Conservation (phyloP, 1,140 invertebrate genomes). For the Periplaneta americana region DNA sequence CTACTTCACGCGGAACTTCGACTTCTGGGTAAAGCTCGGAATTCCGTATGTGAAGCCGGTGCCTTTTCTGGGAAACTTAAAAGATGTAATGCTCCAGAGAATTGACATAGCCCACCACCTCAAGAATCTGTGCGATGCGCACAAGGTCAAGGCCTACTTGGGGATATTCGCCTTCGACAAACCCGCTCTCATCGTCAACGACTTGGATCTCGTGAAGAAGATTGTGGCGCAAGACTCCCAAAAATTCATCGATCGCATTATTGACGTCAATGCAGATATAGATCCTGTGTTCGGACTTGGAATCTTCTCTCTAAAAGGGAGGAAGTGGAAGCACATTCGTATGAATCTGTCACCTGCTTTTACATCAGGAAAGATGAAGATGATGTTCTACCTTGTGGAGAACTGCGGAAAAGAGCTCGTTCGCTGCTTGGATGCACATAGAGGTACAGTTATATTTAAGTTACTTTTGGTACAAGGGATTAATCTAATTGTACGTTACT, state of each 20-base stretch:
- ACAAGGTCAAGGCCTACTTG: slow-evolving; percentile 13
- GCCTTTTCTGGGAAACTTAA: slow-evolving; percentile 22
- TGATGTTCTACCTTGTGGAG: slow-evolving; percentile 45
- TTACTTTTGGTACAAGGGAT: too few species aligned
- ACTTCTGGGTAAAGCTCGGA: slow-evolving; percentile 18
- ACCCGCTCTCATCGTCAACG: not conserved
- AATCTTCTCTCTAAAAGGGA: slow-evolving; percentile 43
- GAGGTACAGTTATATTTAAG: too few species aligned
- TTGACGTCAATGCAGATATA: slow-evolving; percentile 38
- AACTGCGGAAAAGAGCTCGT: slow-evolving; percentile 29
- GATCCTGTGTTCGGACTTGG: slow-evolving; percentile 40
- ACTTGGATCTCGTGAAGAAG: slow-evolving; percentile 40
- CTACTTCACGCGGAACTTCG: not conserved
- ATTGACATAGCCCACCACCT: too few species aligned
- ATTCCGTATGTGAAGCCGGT: slow-evolving; percentile 15
- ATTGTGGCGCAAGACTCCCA: slow-evolving; percentile 51
- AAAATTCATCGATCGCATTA: slow-evolving; percentile 44
- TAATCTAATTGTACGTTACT: too few species aligned
- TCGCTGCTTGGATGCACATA: slow-evolving; percentile 31
- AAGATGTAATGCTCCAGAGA: too few species aligned
- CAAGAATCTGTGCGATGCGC: slow-evolving; percentile 16
- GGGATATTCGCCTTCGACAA: slow-evolving; percentile 19
- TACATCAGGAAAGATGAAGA: slow-evolving; percentile 54
- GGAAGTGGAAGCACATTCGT: slow-evolving; percentile 52
- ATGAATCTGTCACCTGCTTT: slow-evolving; percentile 56